Conservation (phyloP, 2,797 vertebrate genomes). For the Margarornis squamiger region DNA sequence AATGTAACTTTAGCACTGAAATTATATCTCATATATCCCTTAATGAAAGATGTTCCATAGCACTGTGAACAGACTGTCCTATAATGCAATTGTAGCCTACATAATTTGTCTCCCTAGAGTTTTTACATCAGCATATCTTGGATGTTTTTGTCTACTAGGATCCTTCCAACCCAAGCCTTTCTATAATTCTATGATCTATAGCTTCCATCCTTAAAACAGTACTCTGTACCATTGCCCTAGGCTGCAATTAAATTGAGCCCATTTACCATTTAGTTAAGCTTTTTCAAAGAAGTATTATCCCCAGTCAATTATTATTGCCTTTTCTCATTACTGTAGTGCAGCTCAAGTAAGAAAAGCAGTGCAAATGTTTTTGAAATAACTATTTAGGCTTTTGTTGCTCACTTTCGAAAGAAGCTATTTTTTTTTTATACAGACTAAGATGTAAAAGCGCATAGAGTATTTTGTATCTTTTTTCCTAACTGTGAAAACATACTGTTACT, state of each 20-base stretch:
- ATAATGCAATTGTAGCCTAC: neutral
- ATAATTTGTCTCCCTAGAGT: neutral
- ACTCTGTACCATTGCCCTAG: neutral
- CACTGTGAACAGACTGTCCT: neutral
- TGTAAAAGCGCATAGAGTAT: neutral
- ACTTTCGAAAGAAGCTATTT: neutral
- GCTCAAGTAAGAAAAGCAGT: neutral
- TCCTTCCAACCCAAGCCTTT: neutral
- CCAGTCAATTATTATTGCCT: neutral
- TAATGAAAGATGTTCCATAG: neutral
- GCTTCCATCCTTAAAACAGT: neutral
- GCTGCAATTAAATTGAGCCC: neutral
- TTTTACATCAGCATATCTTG: neutral
- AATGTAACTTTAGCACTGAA: neutral
- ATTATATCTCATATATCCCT: neutral
- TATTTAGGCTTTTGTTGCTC: neutral
- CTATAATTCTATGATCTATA: neutral
- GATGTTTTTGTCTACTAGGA: neutral
- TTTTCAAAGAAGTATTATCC: neutral
- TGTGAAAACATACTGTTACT: neutral
- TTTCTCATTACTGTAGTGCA: neutral
- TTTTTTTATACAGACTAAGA: neutral
- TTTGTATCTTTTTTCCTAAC: neutral
- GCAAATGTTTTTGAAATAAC: neutral
- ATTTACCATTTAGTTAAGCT: neutral